phyloP scores from a whole-genome alignment of 2,888 invertebrate genomes.

The Sphecodes monilicornis region DNA sequence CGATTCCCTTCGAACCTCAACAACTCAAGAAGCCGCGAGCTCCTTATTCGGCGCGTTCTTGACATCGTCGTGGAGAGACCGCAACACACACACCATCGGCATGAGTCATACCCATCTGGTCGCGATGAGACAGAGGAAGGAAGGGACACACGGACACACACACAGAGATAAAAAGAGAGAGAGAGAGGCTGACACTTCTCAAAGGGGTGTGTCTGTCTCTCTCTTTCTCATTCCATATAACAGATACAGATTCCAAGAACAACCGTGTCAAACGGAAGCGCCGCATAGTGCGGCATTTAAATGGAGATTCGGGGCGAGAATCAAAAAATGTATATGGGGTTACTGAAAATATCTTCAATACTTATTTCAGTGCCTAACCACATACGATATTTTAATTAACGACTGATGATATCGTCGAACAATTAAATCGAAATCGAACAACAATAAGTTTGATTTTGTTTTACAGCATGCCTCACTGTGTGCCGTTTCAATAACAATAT shows the following conservation, averaged over 20 bases:
- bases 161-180: background rate
- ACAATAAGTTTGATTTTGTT: background rate
- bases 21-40: constrained; percentile 53
- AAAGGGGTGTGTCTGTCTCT: constrained; percentile 62
- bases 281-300: background rate
- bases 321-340: background rate
- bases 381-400: no score
- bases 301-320: background rate
- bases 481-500: background rate
- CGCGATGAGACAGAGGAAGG: constrained; percentile 27
- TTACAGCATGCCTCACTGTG: background rate
- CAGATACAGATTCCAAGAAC: background rate
- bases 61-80: constrained; percentile 58
- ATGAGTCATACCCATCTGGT: constrained; percentile 67
- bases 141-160: no score
- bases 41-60: constrained; percentile 72
- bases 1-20: constrained; percentile 56
- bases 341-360: background rate
- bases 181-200: constrained; percentile 17
- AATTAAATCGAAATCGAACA: background rate
- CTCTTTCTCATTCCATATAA: background rate
- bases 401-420: no score
- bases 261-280: background rate
- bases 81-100: constrained; percentile 25
- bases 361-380: no score